Evolutionary conservation across 1,140 invertebrate genomes (phyloP).

Genomic region (Drosophila albomicans): DNA sequence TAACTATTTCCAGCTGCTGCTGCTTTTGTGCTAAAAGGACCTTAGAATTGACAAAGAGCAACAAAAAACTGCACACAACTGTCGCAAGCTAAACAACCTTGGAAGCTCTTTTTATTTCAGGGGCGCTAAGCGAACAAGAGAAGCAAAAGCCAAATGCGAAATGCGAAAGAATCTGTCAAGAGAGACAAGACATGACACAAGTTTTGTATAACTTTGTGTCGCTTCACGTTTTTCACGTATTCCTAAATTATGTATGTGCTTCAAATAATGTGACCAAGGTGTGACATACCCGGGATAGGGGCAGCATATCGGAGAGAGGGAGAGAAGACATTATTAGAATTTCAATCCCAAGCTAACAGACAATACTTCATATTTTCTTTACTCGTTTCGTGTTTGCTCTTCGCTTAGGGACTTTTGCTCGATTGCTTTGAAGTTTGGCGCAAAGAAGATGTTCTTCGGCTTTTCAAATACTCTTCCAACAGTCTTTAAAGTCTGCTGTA

Average conservation of each 20-base stretch:
- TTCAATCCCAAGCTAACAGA: conserved; percentile 1
- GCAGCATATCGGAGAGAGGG: no score
- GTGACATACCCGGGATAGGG: not conserved
- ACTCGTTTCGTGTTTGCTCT: not conserved
- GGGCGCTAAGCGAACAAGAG: not conserved
- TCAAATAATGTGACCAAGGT: conserved; percentile 23
- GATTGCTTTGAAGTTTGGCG: conserved; percentile 14
- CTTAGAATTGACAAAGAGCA: not conserved
- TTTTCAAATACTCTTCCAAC: conserved; percentile 5
- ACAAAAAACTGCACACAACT: not conserved
- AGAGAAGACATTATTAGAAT: not conserved
- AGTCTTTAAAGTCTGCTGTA: not conserved
- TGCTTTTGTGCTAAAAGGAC: no score
- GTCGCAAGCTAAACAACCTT: conserved; percentile 4
- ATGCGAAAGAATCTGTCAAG: conserved; percentile 19
- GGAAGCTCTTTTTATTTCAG: conserved; percentile 1
- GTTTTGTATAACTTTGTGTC: conserved; percentile 4
- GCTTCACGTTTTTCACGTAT: not conserved
- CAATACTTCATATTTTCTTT: conserved; percentile 3
- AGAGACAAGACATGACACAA: conserved; percentile 3
- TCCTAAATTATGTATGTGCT: not conserved
- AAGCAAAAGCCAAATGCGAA: not conserved
- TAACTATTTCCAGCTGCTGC: no score
- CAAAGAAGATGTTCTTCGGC: not conserved
- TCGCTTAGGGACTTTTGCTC: not conserved